A percentile compares a stretch with the other conserved stretches of the same genome.
Conservation (phyloP, 1,140 invertebrate genomes). For the Mamestra configurata region DNA sequence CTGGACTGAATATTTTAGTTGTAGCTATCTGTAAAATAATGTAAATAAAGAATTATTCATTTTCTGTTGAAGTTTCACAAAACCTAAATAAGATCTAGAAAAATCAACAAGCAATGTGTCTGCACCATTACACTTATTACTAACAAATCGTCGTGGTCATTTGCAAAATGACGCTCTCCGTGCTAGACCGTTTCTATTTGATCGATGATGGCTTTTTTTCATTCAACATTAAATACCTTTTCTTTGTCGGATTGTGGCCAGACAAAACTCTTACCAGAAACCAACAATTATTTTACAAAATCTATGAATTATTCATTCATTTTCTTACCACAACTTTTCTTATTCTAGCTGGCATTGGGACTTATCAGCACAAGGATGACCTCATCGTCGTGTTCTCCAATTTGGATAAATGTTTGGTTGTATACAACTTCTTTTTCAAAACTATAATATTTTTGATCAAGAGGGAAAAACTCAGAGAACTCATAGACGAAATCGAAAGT, state of each 20-base stretch:
- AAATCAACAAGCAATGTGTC: slow-evolving; percentile 9
- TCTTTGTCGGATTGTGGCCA: slow-evolving; percentile 76
- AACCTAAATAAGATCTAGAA: neutral
- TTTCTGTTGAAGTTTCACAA: neutral
- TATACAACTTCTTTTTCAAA: slow-evolving; percentile 75
- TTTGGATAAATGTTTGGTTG: slow-evolving; percentile 72
- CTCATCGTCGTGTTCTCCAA: slow-evolving; percentile 65
- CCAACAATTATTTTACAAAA: slow-evolving; percentile 62
- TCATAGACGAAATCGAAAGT: slow-evolving; percentile 69
- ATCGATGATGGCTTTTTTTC: slow-evolving; percentile 67
- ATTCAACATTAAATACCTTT: slow-evolving; percentile 77
- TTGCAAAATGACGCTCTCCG: slow-evolving; percentile 61
- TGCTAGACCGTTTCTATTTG: slow-evolving; percentile 52
- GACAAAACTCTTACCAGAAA: slow-evolving; percentile 60
- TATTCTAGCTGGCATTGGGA: slow-evolving; percentile 70
- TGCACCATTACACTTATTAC: neutral
- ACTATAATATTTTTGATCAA: slow-evolving; percentile 69
- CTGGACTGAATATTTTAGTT: no score
- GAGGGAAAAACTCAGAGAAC: slow-evolving; percentile 61
- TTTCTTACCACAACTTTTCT: slow-evolving; percentile 67
- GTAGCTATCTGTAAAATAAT: no score
- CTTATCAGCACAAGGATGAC: slow-evolving; percentile 65
- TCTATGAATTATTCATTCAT: slow-evolving; percentile 67
- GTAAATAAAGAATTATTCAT: no score
- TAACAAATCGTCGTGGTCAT: slow-evolving; percentile 43